Conservation (phyloP, 1,140 invertebrate species). For the Drosophila pandora region DNA sequence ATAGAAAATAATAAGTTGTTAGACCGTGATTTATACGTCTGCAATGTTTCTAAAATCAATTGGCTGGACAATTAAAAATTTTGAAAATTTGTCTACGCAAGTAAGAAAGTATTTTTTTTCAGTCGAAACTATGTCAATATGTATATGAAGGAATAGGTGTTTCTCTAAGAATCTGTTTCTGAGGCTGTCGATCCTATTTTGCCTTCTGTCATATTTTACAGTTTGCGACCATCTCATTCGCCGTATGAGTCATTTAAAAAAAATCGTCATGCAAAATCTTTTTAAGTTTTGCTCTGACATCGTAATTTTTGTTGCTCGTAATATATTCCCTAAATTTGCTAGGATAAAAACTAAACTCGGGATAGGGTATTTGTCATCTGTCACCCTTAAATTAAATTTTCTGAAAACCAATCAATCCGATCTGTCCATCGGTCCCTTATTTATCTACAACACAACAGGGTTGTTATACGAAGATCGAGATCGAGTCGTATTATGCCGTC, state of each 20-base stretch:
- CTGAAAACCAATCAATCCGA: too few relatives aligned
- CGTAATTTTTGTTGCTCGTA: constrained; percentile 2
- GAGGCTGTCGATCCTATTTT: background rate
- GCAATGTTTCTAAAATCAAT: too few relatives aligned
- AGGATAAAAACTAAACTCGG: too few relatives aligned
- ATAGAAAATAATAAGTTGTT: too few relatives aligned
- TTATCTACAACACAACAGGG: too few relatives aligned
- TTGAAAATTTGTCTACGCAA: background rate
- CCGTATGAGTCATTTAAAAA: background rate
- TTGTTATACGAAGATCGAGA: too few relatives aligned
- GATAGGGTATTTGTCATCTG: too few relatives aligned
- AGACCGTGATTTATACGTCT: too few relatives aligned
- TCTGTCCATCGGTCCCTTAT: too few relatives aligned
- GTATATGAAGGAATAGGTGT: background rate
- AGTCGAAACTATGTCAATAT: background rate
- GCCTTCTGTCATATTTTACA: background rate
- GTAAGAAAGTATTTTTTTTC: background rate
- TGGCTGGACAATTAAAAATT: background rate
- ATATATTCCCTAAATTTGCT: too few relatives aligned
- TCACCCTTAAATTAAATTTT: too few relatives aligned
- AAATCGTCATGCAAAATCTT: background rate
- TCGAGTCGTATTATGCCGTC: too few relatives aligned
- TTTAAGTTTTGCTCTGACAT: background rate
- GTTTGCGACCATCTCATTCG: background rate
- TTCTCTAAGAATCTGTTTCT: background rate